Evolutionary conservation across 2,797 vertebrate species (phyloP).

Genomic region (Discoglossus pictus): DNA sequence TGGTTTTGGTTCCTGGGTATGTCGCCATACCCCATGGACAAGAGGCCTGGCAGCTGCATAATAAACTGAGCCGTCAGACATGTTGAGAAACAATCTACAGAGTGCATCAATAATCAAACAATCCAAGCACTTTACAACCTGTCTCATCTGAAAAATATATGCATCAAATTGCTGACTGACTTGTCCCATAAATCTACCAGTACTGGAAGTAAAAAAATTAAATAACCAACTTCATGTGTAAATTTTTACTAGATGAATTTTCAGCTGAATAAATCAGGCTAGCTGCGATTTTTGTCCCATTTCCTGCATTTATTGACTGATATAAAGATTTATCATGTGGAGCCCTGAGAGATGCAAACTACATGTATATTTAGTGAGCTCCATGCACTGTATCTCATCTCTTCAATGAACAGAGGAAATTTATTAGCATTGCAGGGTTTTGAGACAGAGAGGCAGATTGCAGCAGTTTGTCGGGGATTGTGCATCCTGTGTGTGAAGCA

Average conservation of each 20-base stretch:
- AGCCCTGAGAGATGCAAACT: conserved; percentile 28
- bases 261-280: conserved; percentile 31
- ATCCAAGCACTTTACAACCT: conserved; percentile 1
- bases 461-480: background rate
- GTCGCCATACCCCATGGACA: background rate
- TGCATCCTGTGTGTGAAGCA: background rate
- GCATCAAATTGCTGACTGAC: background rate
- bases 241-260: conserved; percentile 21
- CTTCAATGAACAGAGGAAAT: conserved; percentile 6
- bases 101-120: conserved; percentile 28
- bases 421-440: conserved; percentile 40
- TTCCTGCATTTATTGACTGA: conserved; percentile 37
- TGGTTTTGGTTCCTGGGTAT: background rate
- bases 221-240: conserved; percentile 26
- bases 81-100: background rate
- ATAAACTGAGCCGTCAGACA: background rate
- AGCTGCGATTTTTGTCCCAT: background rate
- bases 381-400: conserved; percentile 13
- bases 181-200: background rate
- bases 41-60: background rate
- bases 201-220: conserved; percentile 5
- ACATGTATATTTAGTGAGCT: conserved; percentile 28
- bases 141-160: conserved; percentile 2
- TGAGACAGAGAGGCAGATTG: conserved; percentile 12
- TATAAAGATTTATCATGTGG: conserved; percentile 36